Base-by-base conservation (phyloP, 2,797 vertebrate genomes). In the Megalops cyprinoides region DNA sequence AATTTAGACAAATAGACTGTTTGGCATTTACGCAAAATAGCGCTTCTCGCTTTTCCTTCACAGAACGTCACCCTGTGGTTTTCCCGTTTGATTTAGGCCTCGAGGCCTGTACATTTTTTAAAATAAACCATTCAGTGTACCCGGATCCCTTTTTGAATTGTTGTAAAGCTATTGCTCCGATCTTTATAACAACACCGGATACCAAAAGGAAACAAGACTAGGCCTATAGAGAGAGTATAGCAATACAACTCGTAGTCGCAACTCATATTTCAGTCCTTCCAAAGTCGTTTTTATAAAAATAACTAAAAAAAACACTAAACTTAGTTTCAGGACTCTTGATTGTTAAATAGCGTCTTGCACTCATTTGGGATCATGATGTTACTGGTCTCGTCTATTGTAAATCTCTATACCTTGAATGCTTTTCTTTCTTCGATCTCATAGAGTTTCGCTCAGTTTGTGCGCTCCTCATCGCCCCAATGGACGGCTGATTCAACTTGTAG, bases 401-500 rank as follows among this genome's bases (percentile, higher is more conserved):
- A 4, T 53, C 53, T 75, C 71, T 71, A 20, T 67, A 67, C 74
- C 44, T 65, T 48, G 56, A 79, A 58, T 83, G 20, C 34, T 37
- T 76, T 79, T 48, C n/a, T 76, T 80, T 80, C 58, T 28, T 10
- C 28, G 75, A 51, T 46, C 34, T 53, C 71, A 51, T 44, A 75
- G 71, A 75, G 42, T 55, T 34, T 44, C 71, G 55, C 73, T 65
- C 73, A 34, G 56, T 81, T 76, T 76, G 88, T 83, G 83, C 80
- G 76, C 81, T 77, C 78, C 53, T 67, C 84, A 84, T 90, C 90
- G 81, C 86, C 87, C 85, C 81, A 86, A 85, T 28, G 87, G 87
- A 84, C 90, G 94, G 95, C 95, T 95, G 95, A 94, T 94, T 93
- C 95, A 96, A 96, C 95, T 94, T 96, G 96, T 96, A 95, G 95